These are phyloP conservation scores for Metacarcinus magister DNA, from an alignment of 2,888 invertebrate genomes.

Conservation along the genomic window DNA sequence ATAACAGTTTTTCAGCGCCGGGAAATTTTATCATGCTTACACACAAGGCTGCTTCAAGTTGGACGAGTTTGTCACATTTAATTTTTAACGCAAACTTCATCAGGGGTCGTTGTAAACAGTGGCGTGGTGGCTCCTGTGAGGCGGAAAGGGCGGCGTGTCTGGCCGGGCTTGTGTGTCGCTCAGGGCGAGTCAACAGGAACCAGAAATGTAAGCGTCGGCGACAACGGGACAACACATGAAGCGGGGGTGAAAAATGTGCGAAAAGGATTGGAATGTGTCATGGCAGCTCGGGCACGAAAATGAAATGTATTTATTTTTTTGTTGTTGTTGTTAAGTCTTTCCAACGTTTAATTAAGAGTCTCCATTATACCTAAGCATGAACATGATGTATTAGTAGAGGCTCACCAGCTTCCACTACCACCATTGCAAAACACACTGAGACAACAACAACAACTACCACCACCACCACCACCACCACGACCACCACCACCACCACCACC, in stretches of 20 bases:
- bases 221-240: background rate
- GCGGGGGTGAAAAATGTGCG: background rate
- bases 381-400: background rate
- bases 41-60: slow-evolving; percentile 30
- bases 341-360: background rate
- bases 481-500: slow-evolving; percentile 37
- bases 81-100: slow-evolving; percentile 6
- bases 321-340: background rate
- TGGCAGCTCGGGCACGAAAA: background rate
- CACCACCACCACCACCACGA: background rate
- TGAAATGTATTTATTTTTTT: background rate
- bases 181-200: background rate
- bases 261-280: slow-evolving; percentile 26
- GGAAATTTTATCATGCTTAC: background rate
- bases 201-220: slow-evolving; percentile 11
- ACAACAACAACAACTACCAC: background rate
- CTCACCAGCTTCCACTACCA: background rate
- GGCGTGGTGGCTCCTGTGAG: slow-evolving; percentile 14
- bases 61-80: slow-evolving; percentile 12
- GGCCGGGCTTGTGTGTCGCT: background rate
- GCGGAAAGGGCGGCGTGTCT: slow-evolving; percentile 14
- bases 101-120: slow-evolving; percentile 27
- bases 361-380: background rate
- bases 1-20: no score
- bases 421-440: no score